A percentile compares a stretch with the other conserved stretches of the same genome.
Conservation (phyloP, 2,797 vertebrate genomes). For the Siniperca obscura region DNA sequence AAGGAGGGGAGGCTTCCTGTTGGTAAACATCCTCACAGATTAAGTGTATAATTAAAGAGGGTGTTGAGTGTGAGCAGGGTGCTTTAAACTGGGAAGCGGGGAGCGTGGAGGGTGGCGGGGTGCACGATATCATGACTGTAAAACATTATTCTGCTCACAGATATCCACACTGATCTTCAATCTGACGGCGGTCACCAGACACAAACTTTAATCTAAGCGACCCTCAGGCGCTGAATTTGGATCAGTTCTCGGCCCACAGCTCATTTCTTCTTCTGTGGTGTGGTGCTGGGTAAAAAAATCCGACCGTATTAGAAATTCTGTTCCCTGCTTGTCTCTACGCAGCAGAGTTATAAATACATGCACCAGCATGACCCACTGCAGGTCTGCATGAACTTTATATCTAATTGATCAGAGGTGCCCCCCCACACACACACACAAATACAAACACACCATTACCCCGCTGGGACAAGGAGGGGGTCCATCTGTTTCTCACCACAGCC, state of each 20-base stretch:
- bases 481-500: slow-evolving; percentile 73
- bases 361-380: slow-evolving; percentile 52
- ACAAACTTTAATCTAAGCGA: slow-evolving; percentile 54
- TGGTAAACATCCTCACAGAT: slow-evolving; percentile 81
- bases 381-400: slow-evolving; percentile 70
- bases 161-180: slow-evolving; percentile 31
- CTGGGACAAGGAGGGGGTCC: slow-evolving; percentile 61
- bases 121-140: background rate
- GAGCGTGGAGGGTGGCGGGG: background rate
- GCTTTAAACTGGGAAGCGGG: slow-evolving; percentile 1
- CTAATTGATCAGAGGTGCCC: slow-evolving; percentile 68
- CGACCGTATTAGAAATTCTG: slow-evolving; percentile 40
- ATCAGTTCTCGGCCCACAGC: slow-evolving; percentile 33
- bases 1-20: slow-evolving; percentile 79
- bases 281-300: slow-evolving; percentile 5
- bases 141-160: slow-evolving; percentile 18
- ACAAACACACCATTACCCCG: slow-evolving; percentile 47
- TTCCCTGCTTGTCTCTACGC: slow-evolving; percentile 30
- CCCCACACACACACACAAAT: slow-evolving; percentile 26
- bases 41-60: slow-evolving; percentile 76
- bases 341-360: slow-evolving; percentile 55
- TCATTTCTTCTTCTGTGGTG: slow-evolving; percentile 50
- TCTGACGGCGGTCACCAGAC: slow-evolving; percentile 21
- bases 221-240: slow-evolving; percentile 25
- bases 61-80: slow-evolving; percentile 25